Percentiles rank a stretch among this genome's conserved stretches.
phyloP scores from a whole-genome alignment of 2,888 invertebrate genomes.

The Drosophila neonasuta region DNA sequence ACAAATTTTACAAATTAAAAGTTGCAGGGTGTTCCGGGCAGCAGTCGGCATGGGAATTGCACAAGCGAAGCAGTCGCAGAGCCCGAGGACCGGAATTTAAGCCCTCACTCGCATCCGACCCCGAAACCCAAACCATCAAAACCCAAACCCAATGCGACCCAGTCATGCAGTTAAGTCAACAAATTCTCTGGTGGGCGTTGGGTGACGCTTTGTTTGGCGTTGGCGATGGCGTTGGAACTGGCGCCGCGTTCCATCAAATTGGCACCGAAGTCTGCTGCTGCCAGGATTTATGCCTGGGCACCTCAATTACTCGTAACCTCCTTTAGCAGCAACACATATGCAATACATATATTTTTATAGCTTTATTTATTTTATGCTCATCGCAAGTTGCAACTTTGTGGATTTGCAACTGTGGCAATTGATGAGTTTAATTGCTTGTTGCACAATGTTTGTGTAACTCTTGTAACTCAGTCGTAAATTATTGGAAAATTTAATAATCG shows the following conservation, averaged over 20 bases:
- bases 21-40: constrained; percentile 39
- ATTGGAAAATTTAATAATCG: constrained; percentile 29
- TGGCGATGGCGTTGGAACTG: constrained; percentile 29
- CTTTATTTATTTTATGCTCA: constrained; percentile 32
- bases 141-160: constrained; percentile 26
- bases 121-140: not conserved
- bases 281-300: constrained; percentile 26
- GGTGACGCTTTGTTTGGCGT: constrained; percentile 27
- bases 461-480: constrained; percentile 6
- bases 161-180: constrained; percentile 55
- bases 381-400: constrained; percentile 31
- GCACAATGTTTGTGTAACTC: not conserved
- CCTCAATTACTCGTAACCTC: not conserved
- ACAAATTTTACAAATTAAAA: constrained; percentile 76
- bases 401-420: constrained; percentile 34
- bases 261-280: constrained; percentile 26
- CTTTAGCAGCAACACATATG: not conserved
- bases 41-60: constrained; percentile 26
- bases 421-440: constrained; percentile 38
- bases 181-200: constrained; percentile 27
- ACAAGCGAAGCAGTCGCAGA: constrained; percentile 24
- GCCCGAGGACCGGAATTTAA: constrained; percentile 28
- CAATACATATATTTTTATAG: constrained; percentile 19
- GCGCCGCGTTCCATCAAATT: constrained; percentile 53
- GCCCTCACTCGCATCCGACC: constrained; percentile 11